Percentiles rank a stretch among this genome's conserved stretches.
Conservation (phyloP, 2,113 vertebrate genomes). For the Charadrius vociferus region DNA sequence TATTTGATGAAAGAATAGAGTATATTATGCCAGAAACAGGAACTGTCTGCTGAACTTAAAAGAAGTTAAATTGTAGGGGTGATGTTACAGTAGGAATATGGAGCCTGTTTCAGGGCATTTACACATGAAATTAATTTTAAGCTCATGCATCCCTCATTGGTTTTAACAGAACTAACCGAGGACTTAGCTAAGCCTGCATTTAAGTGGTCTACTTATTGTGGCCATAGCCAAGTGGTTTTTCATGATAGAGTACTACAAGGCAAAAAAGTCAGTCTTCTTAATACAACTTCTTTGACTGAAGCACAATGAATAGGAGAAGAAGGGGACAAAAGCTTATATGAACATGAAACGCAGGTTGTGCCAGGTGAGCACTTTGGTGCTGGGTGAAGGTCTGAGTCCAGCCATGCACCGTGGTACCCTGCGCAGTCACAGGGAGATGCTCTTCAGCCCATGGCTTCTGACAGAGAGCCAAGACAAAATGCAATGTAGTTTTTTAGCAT, state of each 20-base stretch:
- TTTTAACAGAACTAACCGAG: background rate
- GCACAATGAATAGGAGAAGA: background rate
- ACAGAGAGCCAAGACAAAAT: background rate
- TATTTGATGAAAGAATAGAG: fast-evolving
- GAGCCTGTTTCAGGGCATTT: background rate
- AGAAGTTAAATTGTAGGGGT: background rate
- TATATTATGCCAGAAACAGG: background rate
- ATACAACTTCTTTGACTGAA: background rate
- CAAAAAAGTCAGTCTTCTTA: background rate
- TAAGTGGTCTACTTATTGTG: background rate
- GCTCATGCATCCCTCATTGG: background rate
- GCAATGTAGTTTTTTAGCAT: background rate
- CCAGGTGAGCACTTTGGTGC: background rate
- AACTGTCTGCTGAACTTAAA: background rate
- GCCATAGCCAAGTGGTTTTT: background rate
- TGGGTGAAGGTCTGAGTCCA: background rate
- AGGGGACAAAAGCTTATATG: background rate
- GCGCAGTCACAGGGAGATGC: background rate
- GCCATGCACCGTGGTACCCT: background rate
- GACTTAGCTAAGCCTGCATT: background rate
- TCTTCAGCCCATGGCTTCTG: background rate
- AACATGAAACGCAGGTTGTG: background rate
- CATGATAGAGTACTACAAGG: background rate
- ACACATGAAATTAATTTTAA: background rate
- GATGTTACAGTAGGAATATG: background rate